Evolutionary conservation across 2,888 invertebrate genomes (phyloP).

Genomic region (Morinoia aosen): DNA sequence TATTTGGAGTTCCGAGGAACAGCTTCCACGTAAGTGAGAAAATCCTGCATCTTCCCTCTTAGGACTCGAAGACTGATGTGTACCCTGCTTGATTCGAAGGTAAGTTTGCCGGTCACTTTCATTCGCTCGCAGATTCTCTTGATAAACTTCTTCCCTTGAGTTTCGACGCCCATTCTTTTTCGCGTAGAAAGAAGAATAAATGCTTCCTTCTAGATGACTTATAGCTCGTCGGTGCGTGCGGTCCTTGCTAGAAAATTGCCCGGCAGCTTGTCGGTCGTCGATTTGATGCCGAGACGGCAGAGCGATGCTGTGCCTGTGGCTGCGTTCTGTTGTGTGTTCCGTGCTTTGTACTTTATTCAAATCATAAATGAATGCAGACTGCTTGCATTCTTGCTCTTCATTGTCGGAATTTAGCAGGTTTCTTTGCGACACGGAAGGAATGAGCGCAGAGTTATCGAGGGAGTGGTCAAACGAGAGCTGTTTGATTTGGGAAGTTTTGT

Average conservation of each 20-base stretch:
- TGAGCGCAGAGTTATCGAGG: background rate
- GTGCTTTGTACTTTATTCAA: background rate
- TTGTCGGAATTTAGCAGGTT: background rate
- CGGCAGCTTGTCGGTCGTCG: background rate
- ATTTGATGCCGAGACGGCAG: background rate
- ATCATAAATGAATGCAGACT: background rate
- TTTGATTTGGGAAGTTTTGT: background rate
- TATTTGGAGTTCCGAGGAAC: background rate
- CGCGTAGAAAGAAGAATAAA: background rate
- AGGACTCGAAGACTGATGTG: background rate
- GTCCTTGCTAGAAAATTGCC: background rate
- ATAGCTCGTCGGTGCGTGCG: slow-evolving; percentile 8
- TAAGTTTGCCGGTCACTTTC: background rate
- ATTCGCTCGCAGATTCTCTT: background rate
- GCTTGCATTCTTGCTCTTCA: too few relatives aligned
- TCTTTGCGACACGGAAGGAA: background rate
- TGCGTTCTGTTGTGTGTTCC: background rate
- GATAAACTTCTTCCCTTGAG: background rate
- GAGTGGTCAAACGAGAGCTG: background rate
- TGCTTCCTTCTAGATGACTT: background rate
- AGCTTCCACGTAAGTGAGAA: background rate
- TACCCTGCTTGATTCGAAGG: background rate
- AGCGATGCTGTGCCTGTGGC: slow-evolving; percentile 26
- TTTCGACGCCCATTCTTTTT: background rate
- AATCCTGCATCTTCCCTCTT: background rate